Evolutionary conservation across 2,888 invertebrate species (phyloP).

Genomic region (Scaeva pyrastri): DNA sequence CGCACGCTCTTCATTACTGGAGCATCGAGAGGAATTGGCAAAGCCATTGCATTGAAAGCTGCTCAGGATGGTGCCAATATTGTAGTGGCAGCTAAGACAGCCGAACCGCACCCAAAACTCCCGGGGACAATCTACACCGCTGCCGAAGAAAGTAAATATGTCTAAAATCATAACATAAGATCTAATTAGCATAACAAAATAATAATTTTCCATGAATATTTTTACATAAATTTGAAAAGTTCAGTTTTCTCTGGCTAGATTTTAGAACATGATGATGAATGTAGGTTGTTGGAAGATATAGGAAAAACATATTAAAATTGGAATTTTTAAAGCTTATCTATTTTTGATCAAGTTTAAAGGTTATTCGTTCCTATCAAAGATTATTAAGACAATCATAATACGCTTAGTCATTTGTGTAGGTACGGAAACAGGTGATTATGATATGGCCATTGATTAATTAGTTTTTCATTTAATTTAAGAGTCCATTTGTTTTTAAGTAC

Average conservation of each 20-base stretch:
- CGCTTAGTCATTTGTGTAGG: too few species aligned
- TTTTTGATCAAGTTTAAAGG: too few species aligned
- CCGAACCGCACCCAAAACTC: constrained; percentile 88
- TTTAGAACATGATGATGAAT: not conserved
- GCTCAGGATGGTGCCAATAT: constrained; percentile 94
- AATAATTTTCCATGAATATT: not conserved
- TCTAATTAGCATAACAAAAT: not conserved
- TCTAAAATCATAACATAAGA: not conserved
- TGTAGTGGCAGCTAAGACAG: constrained; percentile 94
- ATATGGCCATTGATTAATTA: too few species aligned
- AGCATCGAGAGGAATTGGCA: constrained; percentile 97
- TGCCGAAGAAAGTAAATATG: constrained; percentile 89
- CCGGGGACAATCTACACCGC: constrained; percentile 93
- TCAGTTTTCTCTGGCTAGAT: not conserved
- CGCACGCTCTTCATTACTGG: constrained; percentile 97
- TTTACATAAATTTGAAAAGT: not conserved
- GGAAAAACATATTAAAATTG: too few species aligned
- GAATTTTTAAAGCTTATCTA: too few species aligned
- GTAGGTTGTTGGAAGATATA: too few species aligned
- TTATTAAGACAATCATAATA: too few species aligned
- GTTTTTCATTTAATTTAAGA: too few species aligned
- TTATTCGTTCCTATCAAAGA: too few species aligned
- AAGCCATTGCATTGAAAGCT: constrained; percentile 96
- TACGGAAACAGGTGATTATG: too few species aligned
- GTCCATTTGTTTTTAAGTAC: too few species aligned